Evolutionary conservation across 2,888 invertebrate species (phyloP), one percentile per base, ranked within the genome.

Genomic region (Drosophila neotestacea): DNA sequence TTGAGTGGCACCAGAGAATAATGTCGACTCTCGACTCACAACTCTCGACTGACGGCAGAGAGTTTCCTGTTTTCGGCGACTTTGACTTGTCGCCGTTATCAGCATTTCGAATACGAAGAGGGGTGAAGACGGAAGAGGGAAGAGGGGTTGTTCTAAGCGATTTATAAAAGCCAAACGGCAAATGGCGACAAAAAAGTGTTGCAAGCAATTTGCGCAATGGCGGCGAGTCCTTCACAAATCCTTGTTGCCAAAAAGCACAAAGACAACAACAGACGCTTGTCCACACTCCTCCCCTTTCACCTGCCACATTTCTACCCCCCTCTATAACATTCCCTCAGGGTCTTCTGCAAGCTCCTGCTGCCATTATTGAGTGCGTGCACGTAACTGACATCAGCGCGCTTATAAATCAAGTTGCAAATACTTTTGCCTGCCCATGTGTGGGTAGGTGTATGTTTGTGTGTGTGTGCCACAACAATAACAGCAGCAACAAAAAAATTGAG

Each of bases 361-460:
- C 44, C 86, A 84, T 86, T 84, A 84, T 86, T 81, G 82, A 84
- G 84, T 86, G 83, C 86, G 83, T 83, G 84, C 85, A 85, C 85
- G 85, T 85, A 87, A 81, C 88, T 85, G 85, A 83, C 88, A 85
- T 85, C 85, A 85, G 85, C 83, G 77, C 66, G 85, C 74, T 79
- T 85, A 85, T 85, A 85, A 85, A 85, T 85, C 85, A 85, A 85
- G 81, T 79, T 81, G 85, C 81, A 81, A 86, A 84, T 84, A 67
- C 80, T 75, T 75, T 62, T 68, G 50, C 60, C 73, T 51, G 76
- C 56, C 61, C 65, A 55, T 38, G 13, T 63, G 48, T 27, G 60
- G 52, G 54, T 58, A 38, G 51, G 38, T 46, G 28, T 22, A 42
- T 69, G 42, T 69, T 38, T 41, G 28, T 48, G 36, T 22, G 50